A percentile compares a stretch with the other conserved stretches of the same genome.
Evolutionary conservation across 2,888 invertebrate species (phyloP).

Genomic region (Melangyna quadrimaculata): DNA sequence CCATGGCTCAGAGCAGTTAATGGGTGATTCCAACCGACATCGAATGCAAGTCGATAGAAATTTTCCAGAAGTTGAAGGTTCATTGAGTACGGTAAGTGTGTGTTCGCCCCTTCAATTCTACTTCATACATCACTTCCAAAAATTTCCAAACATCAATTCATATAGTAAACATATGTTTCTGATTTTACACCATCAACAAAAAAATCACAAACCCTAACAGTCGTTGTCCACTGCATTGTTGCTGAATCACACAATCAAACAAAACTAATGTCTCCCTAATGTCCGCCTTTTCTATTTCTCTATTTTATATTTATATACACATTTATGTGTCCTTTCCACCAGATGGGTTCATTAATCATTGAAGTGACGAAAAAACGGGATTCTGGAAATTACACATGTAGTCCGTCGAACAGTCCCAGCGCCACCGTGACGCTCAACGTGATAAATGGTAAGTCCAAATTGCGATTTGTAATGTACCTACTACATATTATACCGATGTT

Average conservation of each 20-base stretch:
- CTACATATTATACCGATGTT: constrained; percentile 35
- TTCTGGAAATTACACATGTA: constrained; percentile 94
- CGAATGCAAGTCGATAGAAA: constrained; percentile 80
- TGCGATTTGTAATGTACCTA: constrained; percentile 71
- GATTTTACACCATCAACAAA: not conserved
- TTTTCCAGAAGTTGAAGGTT: constrained; percentile 78
- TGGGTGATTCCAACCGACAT: constrained; percentile 79
- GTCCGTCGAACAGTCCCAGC: constrained; percentile 95
- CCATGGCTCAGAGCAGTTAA: constrained; percentile 83
- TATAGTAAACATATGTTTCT: constrained; percentile 1
- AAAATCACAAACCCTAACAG: not conserved
- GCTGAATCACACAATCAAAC: constrained; percentile 37
- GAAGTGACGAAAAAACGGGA: constrained; percentile 81
- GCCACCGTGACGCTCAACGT: constrained; percentile 95
- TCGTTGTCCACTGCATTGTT: not conserved
- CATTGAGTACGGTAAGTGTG: constrained; percentile 80
- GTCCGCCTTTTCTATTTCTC: constrained; percentile 52
- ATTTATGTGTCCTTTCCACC: constrained; percentile 57
- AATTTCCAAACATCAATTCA: not conserved
- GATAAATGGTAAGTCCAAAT: constrained; percentile 88
- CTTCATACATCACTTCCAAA: not conserved
- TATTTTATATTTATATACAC: not conserved
- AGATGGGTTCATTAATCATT: constrained; percentile 82
- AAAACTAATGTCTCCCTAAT: constrained; percentile 63
- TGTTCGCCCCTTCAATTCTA: not conserved